phyloP scores from a whole-genome alignment of 2,888 invertebrate genomes.

The Megamerina dolium region DNA sequence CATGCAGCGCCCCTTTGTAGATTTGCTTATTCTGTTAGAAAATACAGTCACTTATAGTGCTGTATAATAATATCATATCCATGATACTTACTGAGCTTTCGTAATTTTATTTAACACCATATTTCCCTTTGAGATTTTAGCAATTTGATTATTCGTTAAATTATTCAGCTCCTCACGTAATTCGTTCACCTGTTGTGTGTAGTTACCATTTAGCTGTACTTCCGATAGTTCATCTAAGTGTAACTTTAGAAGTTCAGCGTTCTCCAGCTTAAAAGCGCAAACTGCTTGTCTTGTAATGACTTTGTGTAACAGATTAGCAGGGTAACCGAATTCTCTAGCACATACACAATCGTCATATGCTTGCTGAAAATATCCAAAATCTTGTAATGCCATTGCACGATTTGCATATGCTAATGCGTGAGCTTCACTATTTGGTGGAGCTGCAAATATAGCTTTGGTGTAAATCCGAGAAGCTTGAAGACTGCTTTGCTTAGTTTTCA shows the following conservation, averaged over 20 bases:
- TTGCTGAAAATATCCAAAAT: conserved; percentile 36
- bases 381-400: conserved; percentile 39
- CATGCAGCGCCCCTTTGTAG: conserved; percentile 33
- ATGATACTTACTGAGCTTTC: conserved; percentile 20
- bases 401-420: conserved; percentile 41
- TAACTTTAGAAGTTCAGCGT: conserved; percentile 14
- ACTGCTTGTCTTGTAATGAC: conserved; percentile 31
- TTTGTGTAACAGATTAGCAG: conserved; percentile 30
- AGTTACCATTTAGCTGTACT: conserved; percentile 23
- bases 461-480: conserved; percentile 33
- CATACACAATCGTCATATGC: conserved; percentile 41
- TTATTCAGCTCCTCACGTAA: conserved; percentile 7
- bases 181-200: conserved; percentile 21
- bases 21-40: conserved; percentile 6
- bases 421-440: conserved; percentile 26
- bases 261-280: conserved; percentile 29
- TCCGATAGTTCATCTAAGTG: conserved; percentile 22
- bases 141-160: not conserved
- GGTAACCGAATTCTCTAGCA: conserved; percentile 35
- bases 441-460: conserved; percentile 37
- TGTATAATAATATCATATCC: too few species aligned
- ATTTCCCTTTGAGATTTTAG: too few species aligned
- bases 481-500: conserved; percentile 14
- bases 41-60: not conserved
- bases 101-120: conserved; percentile 5